phyloP scores from a whole-genome alignment of 1,140 invertebrate genomes.

The Theocolax elegans region DNA sequence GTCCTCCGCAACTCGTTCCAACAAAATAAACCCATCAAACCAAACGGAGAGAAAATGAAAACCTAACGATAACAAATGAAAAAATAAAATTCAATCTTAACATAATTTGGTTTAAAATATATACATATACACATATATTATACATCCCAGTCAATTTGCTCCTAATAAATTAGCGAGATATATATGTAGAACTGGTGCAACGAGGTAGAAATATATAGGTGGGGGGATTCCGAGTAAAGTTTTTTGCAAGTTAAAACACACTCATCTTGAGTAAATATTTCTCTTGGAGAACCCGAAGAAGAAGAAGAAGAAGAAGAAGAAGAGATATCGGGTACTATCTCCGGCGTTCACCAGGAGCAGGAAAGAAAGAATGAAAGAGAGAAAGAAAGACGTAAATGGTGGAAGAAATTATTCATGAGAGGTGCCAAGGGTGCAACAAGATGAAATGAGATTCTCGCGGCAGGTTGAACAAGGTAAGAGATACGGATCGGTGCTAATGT shows the following conservation, averaged over 20 bases:
- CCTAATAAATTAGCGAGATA: neutral
- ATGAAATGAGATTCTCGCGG: conserved; percentile 52
- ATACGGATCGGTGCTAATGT: conserved; percentile 56
- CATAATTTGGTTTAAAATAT: too few species aligned
- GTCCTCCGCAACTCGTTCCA: too few species aligned
- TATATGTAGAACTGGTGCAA: neutral
- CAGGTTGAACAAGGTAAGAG: conserved; percentile 46
- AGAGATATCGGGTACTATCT: too few species aligned
- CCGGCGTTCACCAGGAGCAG: too few species aligned
- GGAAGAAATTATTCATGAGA: conserved; percentile 58
- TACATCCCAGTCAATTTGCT: neutral
- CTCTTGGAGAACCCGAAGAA: neutral
- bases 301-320: neutral
- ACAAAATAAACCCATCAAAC: too few species aligned
- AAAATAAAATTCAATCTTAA: too few species aligned
- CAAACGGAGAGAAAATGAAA: too few species aligned
- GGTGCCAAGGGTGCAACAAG: conserved; percentile 53
- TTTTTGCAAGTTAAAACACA: conserved; percentile 22
- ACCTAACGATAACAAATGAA: too few species aligned
- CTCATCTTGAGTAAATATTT: conserved; percentile 24
- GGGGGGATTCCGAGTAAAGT: neutral
- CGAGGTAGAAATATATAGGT: neutral
- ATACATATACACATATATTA: too few species aligned
- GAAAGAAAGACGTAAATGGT: conserved; percentile 30
- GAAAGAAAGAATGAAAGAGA: neutral